Evolutionary conservation across 2,113 vertebrate species (phyloP), one percentile per base, ranked within the genome.

Genomic region (Brachirus orientalis): DNA sequence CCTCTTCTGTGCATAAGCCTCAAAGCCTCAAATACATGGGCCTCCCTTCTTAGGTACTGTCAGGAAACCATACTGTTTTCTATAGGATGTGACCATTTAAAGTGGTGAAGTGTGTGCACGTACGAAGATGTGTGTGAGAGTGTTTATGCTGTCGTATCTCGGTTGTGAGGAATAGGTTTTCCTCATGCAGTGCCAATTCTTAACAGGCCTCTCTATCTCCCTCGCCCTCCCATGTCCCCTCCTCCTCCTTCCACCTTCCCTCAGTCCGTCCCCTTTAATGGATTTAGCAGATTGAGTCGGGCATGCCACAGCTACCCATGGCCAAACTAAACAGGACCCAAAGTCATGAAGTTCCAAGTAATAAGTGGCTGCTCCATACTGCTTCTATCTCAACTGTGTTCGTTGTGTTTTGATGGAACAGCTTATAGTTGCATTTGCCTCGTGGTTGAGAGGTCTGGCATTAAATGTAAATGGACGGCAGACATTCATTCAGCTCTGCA

Each of bases 251-350:
- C 66, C 72, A 53, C 56, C 65, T 50, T 72, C 67, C 36, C 52
- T 77, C 66, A 33, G 14, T 66, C 71, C 41, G 0, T 78, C 60
- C 65, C 68, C 60, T 67, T 62, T 91, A 91, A 92, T 92, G 86
- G 85, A 75, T 88, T 78, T 79, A 87, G 81, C 90, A 93, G 90
- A 84, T 75, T 41, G 41, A 51, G 64, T 51, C 48, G 82, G 87
- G 85, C 83, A 90, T 55, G 70, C 82, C 63, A 82, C 59, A 53
- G 65, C 67, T 63, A 75, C 52, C 57, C 51, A 5, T 40, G 72
- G 86, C 88, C 90, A 91, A 92, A 66, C 80, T 75, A 92, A 93
- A 92, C 78, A 90, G 69, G 70, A 80, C 82, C 72, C 61, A 86
- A 71, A 87, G 79, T 86, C 82, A 80, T 67, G 5, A 55, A 87